These are phyloP conservation scores for Antedon bifida DNA, from an alignment of 35 echinoderm and acorn worm genomes.

Conservation along the genomic window DNA sequence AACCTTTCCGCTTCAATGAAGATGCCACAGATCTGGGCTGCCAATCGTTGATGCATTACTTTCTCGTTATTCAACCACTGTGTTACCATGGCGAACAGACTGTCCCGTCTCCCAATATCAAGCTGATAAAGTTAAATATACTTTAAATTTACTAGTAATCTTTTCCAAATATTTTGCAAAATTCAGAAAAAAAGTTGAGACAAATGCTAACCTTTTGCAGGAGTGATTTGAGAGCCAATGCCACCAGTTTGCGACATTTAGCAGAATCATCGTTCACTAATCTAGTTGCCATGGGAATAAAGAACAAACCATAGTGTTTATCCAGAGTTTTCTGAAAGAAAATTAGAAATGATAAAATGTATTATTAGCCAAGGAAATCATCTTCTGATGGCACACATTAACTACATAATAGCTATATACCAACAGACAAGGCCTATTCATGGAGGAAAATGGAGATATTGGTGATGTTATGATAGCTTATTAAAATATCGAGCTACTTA, in stretches of 20 bases:
- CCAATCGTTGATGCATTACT: slow-evolving; percentile 45
- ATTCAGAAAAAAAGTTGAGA: too few relatives aligned
- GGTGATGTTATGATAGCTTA: too few relatives aligned
- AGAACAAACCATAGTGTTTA: slow-evolving; percentile 65
- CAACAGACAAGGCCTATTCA: too few relatives aligned
- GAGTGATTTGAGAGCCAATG: slow-evolving; percentile 49
- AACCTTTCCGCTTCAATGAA: slow-evolving; percentile 65
- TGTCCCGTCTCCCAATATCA: slow-evolving; percentile 23
- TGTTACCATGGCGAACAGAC: slow-evolving; percentile 30
- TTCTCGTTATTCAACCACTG: slow-evolving; percentile 66
- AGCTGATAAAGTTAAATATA: slow-evolving; percentile 14
- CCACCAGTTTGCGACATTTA: slow-evolving; percentile 52
- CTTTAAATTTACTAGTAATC: background rate
- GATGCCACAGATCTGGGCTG: slow-evolving; percentile 58
- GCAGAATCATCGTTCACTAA: slow-evolving; percentile 85
- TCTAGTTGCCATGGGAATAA: slow-evolving; percentile 65
- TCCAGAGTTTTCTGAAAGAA: slow-evolving; percentile 42
- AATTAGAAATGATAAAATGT: background rate
- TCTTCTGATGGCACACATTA: too few relatives aligned
- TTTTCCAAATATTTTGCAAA: background rate
- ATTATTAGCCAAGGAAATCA: background rate
- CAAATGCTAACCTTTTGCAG: slow-evolving; percentile 67
- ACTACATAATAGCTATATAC: too few relatives aligned
- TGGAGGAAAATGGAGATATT: too few relatives aligned
- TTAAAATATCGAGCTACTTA: too few relatives aligned